A percentile compares a stretch with the other conserved stretches of the same genome.
phyloP scores from a whole-genome alignment of 1,140 invertebrate species.

The Tribolium madens region DNA sequence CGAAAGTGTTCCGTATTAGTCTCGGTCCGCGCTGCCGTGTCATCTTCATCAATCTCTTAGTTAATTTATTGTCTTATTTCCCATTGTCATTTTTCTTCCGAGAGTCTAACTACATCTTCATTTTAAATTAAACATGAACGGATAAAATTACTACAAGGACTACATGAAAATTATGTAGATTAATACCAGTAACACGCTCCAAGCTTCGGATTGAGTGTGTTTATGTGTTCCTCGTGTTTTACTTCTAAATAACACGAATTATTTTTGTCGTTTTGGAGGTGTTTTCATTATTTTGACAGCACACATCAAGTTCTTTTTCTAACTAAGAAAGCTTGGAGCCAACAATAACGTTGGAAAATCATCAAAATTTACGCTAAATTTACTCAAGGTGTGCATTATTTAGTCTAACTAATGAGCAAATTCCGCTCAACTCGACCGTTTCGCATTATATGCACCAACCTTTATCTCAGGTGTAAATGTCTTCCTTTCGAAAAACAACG shows the following conservation, averaged over 20 bases:
- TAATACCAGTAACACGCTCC: slow-evolving; percentile 38
- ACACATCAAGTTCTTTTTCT: neutral
- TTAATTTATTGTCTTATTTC: slow-evolving; percentile 62
- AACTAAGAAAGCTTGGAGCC: neutral
- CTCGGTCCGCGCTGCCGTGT: slow-evolving; percentile 53
- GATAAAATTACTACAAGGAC: slow-evolving; percentile 49
- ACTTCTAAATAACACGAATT: slow-evolving; percentile 36
- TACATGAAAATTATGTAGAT: slow-evolving; percentile 44
- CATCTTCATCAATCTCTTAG: slow-evolving; percentile 59
- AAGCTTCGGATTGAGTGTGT: slow-evolving; percentile 47
- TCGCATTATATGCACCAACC: neutral
- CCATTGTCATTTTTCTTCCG: slow-evolving; percentile 61
- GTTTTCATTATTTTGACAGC: slow-evolving; percentile 33
- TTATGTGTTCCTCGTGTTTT: slow-evolving; percentile 45
- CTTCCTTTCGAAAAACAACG: neutral
- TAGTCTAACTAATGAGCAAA: slow-evolving; percentile 20
- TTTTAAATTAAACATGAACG: slow-evolving; percentile 54
- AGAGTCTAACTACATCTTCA: slow-evolving; percentile 55
- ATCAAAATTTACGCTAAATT: slow-evolving; percentile 22
- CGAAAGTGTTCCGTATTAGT: slow-evolving; percentile 49
- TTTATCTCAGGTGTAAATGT: slow-evolving; percentile 18
- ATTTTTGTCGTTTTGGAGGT: slow-evolving; percentile 17
- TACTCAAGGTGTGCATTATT: slow-evolving; percentile 31
- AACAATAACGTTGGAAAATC: neutral
- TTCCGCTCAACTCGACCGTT: neutral